Conservation (phyloP, 2,113 vertebrate genomes). For the Nestor notabilis region DNA sequence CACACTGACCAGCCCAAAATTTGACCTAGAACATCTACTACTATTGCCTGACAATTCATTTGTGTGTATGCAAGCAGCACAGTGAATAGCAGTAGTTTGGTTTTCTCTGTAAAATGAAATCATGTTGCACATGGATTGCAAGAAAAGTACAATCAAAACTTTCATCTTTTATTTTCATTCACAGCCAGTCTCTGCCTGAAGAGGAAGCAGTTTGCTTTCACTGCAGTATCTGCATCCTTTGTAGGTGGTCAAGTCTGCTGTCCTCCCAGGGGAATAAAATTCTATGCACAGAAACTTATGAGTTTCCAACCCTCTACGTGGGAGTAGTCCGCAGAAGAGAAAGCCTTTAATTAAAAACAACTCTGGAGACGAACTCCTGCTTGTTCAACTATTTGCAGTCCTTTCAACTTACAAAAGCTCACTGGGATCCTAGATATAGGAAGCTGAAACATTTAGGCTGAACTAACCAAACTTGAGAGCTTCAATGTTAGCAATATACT, state of each 20-base stretch:
- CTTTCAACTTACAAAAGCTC: neutral
- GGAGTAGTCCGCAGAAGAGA: neutral
- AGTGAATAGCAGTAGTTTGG: neutral
- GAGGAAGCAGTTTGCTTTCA: neutral
- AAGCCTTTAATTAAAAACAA: conserved; percentile 33
- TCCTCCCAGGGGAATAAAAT: neutral
- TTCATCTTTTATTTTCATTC: neutral
- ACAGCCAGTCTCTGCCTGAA: neutral
- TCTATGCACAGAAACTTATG: neutral
- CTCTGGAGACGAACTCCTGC: neutral
- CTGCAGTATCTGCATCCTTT: neutral
- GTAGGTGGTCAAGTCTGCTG: neutral
- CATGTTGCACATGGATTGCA: neutral
- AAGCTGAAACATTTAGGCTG: neutral
- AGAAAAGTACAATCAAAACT: neutral
- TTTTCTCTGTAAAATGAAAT: neutral
- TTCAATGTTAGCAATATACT: neutral
- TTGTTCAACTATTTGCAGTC: neutral
- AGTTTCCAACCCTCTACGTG: neutral
- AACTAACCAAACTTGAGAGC: neutral
- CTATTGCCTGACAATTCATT: neutral
- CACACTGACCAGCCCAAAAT: neutral
- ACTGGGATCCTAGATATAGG: neutral
- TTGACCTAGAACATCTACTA: neutral
- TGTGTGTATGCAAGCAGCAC: neutral